Base-by-base conservation (phyloP, 2,888 invertebrate species). In the Andrena chrysosceles region DNA sequence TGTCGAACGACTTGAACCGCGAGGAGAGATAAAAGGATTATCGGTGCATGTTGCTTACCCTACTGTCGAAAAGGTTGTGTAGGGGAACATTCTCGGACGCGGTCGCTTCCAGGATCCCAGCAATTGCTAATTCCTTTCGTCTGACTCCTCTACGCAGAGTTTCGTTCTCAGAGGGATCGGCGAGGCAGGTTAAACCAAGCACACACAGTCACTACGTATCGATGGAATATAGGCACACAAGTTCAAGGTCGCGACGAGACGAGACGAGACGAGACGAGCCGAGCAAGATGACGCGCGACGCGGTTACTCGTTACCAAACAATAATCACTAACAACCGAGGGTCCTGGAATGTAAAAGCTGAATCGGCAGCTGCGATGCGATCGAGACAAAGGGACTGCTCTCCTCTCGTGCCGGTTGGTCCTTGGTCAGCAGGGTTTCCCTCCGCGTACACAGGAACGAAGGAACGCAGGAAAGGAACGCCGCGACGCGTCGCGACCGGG, bases 51-150 rank as follows among this genome's bases (percentile, higher is more conserved):
- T 69, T 42, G 81, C 89, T 89, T 89, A 94, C 94, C 94, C 93
- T 73, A 94, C 93, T 78, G 93, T 90, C 88, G 94, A 93, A 86
- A 94, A 94, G 59, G 93, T 93, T 42, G 94, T 92, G 88, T 93
- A 94, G 42, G 94, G 93, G 89, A 94, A 94, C 94, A 94, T 94
- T 23, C 54, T 87, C 49, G 62, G 26, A 54, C 77, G 56, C 68
- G 77, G 71, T 73, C 70, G 74, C 60, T 80, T 85, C 81, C 88
- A 85, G 86, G 80, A 72, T 83, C 76, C 68, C 48, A 42, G 8
- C 49, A 52, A 62, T 74, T 52, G 71, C 35, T 70, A 59, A 59
- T 31, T 20, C 31, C 26, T 54, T 56, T 33, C 33, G 10, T n/a
- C 56, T 56, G 16, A 56, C 16, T 56, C 26, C 64, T 26, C 52